phyloP scores from a whole-genome alignment of 2,888 invertebrate species.

The Lasioglossum lativentre region DNA sequence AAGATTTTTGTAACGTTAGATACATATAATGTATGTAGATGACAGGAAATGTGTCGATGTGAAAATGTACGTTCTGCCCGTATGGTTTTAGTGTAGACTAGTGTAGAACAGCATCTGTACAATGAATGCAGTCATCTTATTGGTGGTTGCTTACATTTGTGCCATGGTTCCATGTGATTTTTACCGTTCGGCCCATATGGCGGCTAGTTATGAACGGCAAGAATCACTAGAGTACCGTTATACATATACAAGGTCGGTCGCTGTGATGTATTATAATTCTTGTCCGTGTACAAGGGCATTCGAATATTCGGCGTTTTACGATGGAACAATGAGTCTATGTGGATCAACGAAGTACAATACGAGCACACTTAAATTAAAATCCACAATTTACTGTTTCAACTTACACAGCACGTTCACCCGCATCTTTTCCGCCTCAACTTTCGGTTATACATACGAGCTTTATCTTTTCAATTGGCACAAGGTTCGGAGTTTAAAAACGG shows the following conservation, averaged over 20 bases:
- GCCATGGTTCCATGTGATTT: neutral
- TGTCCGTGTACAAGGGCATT: neutral
- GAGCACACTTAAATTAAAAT: neutral
- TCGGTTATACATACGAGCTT: neutral
- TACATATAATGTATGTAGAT: neutral
- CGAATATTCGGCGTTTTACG: neutral
- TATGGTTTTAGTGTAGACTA: slow-evolving; percentile 32
- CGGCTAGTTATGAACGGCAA: neutral
- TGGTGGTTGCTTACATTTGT: slow-evolving; percentile 18
- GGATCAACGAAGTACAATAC: neutral
- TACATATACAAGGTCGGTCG: neutral
- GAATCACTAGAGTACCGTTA: neutral
- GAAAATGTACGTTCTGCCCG: slow-evolving; percentile 29
- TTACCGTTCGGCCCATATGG: neutral
- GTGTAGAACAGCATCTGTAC: neutral
- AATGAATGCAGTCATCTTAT: slow-evolving; percentile 40
- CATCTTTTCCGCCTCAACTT: neutral
- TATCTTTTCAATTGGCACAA: neutral
- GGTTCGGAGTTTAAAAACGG: neutral
- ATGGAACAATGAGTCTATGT: neutral
- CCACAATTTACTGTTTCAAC: neutral
- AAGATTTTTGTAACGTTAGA: too few relatives aligned
- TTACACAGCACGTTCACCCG: neutral
- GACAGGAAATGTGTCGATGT: slow-evolving; percentile 11
- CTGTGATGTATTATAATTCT: neutral